phyloP scores from a whole-genome alignment of 2,797 vertebrate species.

The Periparus ater region DNA sequence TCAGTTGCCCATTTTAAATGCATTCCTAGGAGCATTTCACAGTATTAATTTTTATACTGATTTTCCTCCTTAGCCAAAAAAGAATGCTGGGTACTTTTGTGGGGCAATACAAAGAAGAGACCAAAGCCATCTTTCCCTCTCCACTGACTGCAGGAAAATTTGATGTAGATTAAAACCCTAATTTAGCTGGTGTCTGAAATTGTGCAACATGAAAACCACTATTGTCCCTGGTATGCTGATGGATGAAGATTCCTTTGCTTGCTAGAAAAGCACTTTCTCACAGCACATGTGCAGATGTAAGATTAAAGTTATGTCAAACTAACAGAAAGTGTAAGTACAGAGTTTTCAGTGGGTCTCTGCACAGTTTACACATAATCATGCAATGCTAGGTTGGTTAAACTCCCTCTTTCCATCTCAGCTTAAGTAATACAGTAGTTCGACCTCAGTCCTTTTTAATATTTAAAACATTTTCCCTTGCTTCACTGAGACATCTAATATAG shows the following conservation, averaged over 20 bases:
- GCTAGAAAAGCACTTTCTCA: background rate
- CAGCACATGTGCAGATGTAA: background rate
- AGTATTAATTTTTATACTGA: background rate
- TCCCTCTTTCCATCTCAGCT: background rate
- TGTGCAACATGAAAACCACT: background rate
- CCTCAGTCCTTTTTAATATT: constrained; percentile 14
- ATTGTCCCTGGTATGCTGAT: background rate
- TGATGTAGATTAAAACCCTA: background rate
- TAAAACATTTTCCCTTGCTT: constrained; percentile 25
- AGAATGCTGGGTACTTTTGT: background rate
- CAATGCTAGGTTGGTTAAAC: background rate
- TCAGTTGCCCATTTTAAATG: background rate
- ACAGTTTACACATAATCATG: background rate
- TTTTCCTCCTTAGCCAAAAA: background rate
- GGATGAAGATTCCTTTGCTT: background rate
- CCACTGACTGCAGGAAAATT: background rate
- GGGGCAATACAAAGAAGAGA: background rate
- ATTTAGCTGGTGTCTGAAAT: background rate
- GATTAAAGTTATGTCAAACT: background rate
- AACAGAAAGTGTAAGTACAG: background rate
- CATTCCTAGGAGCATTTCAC: background rate
- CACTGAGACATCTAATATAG: background rate
- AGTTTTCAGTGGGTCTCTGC: background rate
- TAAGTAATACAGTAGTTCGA: background rate
- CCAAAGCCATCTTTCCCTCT: background rate